Evolutionary conservation across 2,797 vertebrate species (phyloP).

Genomic region (Triplophysa bombifrons): DNA sequence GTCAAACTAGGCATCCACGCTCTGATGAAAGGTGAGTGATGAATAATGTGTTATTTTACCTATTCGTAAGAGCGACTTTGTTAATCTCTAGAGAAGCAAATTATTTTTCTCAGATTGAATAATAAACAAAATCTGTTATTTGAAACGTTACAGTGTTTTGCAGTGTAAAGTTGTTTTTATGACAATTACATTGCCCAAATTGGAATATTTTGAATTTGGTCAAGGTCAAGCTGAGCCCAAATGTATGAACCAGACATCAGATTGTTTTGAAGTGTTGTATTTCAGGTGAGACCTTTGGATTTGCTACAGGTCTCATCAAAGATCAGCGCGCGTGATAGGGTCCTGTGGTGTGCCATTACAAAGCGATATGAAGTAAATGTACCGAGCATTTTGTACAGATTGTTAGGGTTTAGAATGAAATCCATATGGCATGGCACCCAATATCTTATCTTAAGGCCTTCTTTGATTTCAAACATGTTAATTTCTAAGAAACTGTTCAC

Average conservation of each 20-base stretch:
- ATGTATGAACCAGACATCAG: background rate
- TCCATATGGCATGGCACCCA: slow-evolving; percentile 8
- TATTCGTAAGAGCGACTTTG: background rate
- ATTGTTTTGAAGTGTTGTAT: slow-evolving; percentile 74
- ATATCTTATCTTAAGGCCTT: slow-evolving; percentile 9
- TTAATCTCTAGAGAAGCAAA: too few relatives aligned
- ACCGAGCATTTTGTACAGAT: slow-evolving; percentile 3
- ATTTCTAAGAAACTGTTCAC: background rate
- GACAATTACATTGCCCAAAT: background rate
- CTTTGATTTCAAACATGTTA: slow-evolving; percentile 10
- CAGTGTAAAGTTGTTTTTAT: background rate
- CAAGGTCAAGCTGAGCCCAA: slow-evolving; percentile 62
- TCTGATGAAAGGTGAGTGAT: slow-evolving; percentile 89
- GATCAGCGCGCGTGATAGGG: slow-evolving; percentile 30
- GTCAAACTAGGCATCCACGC: slow-evolving; percentile 96
- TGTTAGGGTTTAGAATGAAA: slow-evolving; percentile 27
- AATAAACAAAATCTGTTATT: background rate
- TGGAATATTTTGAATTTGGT: too few relatives aligned
- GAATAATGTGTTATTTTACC: background rate
- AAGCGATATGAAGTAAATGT: slow-evolving; percentile 24
- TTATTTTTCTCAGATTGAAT: too few relatives aligned
- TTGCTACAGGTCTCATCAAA: slow-evolving; percentile 71
- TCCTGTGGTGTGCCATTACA: slow-evolving; percentile 19
- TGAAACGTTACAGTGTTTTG: background rate
- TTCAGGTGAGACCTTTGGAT: slow-evolving; percentile 73